Percentiles rank a stretch among this genome's conserved stretches.
Conservation (phyloP, 2,797 vertebrate genomes). For the Simalia tracyae region DNA sequence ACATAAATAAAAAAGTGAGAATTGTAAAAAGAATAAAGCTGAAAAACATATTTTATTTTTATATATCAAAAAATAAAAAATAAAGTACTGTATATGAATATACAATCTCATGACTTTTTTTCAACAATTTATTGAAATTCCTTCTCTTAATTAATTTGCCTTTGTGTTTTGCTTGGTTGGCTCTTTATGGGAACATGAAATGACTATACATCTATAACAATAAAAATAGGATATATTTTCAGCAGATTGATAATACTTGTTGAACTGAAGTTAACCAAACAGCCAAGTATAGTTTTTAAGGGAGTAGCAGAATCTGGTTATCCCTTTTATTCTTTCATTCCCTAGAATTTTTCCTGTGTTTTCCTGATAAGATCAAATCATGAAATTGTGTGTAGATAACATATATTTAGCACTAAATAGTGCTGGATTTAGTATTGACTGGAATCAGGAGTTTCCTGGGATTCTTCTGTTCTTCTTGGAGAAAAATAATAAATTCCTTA, state of each 20-base stretch:
- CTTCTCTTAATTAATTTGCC: neutral
- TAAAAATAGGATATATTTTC: neutral
- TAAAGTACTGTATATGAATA: neutral
- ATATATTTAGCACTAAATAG: neutral
- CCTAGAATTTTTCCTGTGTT: neutral
- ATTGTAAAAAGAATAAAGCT: neutral
- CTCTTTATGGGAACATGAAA: neutral
- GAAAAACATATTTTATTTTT: neutral
- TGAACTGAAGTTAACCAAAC: neutral
- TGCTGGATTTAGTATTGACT: neutral
- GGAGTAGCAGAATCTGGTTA: neutral
- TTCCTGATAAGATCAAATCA: neutral
- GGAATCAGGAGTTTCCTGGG: neutral
- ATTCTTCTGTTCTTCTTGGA: neutral
- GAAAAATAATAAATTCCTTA: neutral
- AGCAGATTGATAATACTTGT: too few species aligned
- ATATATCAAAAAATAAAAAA: neutral
- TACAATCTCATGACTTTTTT: neutral
- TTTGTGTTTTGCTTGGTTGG: neutral
- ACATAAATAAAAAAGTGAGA: neutral
- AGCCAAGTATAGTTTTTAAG: neutral
- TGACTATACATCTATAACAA: neutral
- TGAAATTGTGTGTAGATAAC: neutral
- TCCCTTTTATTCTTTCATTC: neutral
- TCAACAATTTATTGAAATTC: neutral